Conservation (phyloP, 1,140 invertebrate genomes). For the Nasonia giraulti region DNA sequence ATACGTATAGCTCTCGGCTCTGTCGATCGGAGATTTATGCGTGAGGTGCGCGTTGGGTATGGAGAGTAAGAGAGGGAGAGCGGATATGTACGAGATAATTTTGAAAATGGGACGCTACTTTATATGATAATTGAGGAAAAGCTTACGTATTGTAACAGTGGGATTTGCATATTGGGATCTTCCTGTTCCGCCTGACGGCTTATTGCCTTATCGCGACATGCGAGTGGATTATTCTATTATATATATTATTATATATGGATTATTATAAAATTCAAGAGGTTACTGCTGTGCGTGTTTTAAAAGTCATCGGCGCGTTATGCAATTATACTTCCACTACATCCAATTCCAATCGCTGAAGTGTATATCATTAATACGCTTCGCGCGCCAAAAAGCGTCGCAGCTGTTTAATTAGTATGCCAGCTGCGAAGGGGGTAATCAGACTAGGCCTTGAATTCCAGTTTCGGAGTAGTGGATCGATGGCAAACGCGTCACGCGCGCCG, state of each 20-base stretch:
- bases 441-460: slow-evolving; percentile 14
- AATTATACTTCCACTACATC: too few relatives aligned
- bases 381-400: too few relatives aligned
- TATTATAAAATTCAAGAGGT: too few relatives aligned
- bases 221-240: too few relatives aligned
- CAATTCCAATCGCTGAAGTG: too few relatives aligned
- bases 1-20: neutral
- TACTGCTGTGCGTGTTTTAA: too few relatives aligned
- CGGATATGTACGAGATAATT: slow-evolving; percentile 10
- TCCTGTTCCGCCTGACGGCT: too few relatives aligned
- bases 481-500: neutral
- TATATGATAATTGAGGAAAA: slow-evolving; percentile 11
- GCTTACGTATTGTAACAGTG: neutral
- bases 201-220: too few relatives aligned
- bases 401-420: slow-evolving; percentile 17
- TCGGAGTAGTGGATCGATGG: slow-evolving; percentile 2
- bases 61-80: too few relatives aligned
- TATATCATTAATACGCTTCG: too few relatives aligned
- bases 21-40: neutral
- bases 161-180: neutral
- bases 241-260: too few relatives aligned
- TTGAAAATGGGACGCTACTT: slow-evolving; percentile 6
- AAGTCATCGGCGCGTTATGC: too few relatives aligned
- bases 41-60: neutral
- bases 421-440: neutral